These are phyloP conservation scores for Melanotaenia trifasciata DNA, from an alignment of 2,797 vertebrate genomes.

Conservation along the genomic window DNA sequence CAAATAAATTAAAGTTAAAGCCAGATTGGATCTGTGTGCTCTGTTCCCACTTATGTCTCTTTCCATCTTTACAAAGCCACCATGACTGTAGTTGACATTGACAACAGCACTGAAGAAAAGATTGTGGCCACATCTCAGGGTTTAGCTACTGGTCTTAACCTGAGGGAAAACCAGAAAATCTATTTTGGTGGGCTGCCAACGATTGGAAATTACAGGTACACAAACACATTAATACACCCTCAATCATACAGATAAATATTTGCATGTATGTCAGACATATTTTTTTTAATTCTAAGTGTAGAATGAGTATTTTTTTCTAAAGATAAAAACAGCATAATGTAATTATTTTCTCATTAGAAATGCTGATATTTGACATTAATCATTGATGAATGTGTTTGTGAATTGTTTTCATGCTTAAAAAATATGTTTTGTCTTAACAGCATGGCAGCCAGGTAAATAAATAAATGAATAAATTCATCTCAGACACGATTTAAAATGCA, in stretches of 20 bases:
- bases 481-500: background rate
- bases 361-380: background rate
- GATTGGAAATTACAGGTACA: slow-evolving; percentile 92
- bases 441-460: slow-evolving; percentile 93
- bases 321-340: background rate
- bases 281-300: background rate
- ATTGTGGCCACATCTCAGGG: slow-evolving; percentile 85
- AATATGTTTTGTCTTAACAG: slow-evolving; percentile 80
- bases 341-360: background rate
- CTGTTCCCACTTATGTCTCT: background rate
- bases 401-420: slow-evolving; percentile 51
- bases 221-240: background rate
- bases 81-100: slow-evolving; percentile 90
- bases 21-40: background rate
- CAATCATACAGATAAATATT: background rate
- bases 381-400: slow-evolving; percentile 10
- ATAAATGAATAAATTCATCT: slow-evolving; percentile 21
- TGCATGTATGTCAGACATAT: background rate
- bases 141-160: slow-evolving; percentile 92
- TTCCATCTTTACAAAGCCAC: slow-evolving; percentile 81
- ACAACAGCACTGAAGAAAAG: slow-evolving; percentile 88
- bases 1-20: background rate
- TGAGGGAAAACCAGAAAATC: slow-evolving; percentile 92
- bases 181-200: slow-evolving; percentile 96
- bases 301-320: background rate